Evolutionary conservation across 2,888 invertebrate genomes (phyloP), one percentile per base, ranked within the genome.

Genomic region (Nebria salina): DNA sequence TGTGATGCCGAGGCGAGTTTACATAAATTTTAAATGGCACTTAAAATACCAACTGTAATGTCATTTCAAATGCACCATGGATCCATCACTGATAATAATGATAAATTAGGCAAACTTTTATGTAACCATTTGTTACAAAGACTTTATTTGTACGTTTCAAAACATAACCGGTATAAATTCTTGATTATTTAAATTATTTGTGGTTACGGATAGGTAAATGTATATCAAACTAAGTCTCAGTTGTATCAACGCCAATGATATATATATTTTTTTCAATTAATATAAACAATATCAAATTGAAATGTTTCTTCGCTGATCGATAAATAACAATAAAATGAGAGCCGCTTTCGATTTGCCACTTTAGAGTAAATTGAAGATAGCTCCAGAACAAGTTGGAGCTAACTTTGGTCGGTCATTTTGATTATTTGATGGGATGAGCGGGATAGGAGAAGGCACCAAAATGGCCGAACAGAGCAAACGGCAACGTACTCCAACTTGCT

Each of bases 121-220:
- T 54, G 54, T 54, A 54, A 54, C 54, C 54, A 54, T 54, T 54
- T 54, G 54, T 54, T 54, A 54, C 54, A 54, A 54, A 54, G 54
- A 54, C 54, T 54, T 54, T 54, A 54, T 54, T 54, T 54, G 54
- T 54, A 54, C 54, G 54, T 54, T 54, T 54, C 54, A 54, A 54
- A 54, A 54, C 54, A 13, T 8, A 54, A 54, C 54, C 54, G 4
- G 54, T 54, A 7, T 11, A 54, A 54, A 11, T 11, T 54, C 13
- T 54, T 54, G 54, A 54, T 54, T 54, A 54, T 54, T 54, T 54
- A 54, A 54, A 54, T 54, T 54, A 54, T 54, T 54, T 54, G 54
- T 54, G 54, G 54, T 54, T 54, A 54, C 54, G 54, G 54, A 54
- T 54, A 54, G 13, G 54, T 54, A 34, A 0, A 54, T 54, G 54